A percentile compares a stretch with the other conserved stretches of the same genome.
Conservation (phyloP, 2,797 vertebrate species). For the Siniperca scherzeri region DNA sequence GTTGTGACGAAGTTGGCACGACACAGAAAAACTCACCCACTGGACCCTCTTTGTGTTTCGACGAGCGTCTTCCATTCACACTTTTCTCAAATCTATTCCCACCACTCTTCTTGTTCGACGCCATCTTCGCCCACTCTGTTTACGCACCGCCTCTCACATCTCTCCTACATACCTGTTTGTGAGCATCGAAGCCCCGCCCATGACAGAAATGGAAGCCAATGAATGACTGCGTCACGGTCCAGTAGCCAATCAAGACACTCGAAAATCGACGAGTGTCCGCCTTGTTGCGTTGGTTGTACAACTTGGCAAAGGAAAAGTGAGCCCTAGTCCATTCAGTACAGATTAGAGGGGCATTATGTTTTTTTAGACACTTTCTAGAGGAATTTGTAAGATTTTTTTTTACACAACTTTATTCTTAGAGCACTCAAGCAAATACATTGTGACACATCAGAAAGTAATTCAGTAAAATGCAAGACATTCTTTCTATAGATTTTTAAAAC, state of each 20-base stretch:
- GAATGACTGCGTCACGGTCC: neutral
- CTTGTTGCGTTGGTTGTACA: conserved; percentile 21
- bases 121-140: conserved; percentile 84
- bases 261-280: neutral
- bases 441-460: neutral
- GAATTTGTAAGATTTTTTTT: neutral
- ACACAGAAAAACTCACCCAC: conserved; percentile 73
- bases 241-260: conserved; percentile 68
- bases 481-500: neutral
- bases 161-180: conserved; percentile 70
- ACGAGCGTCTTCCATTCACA: conserved; percentile 83
- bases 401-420: conserved; percentile 41
- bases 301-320: neutral
- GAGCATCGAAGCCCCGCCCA: conserved; percentile 57
- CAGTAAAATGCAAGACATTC: conserved; percentile 5
- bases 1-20: neutral
- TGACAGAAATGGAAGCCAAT: conserved; percentile 56
- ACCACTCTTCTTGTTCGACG: conserved; percentile 81
- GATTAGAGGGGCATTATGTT: neutral
- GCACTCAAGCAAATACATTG: neutral
- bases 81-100: conserved; percentile 78
- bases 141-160: conserved; percentile 65
- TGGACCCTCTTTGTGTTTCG: conserved; percentile 82
- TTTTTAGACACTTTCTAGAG: neutral
- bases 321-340: neutral